Conservation (phyloP, 2,888 invertebrate species). For the Marasmarcha lunaedactyla region DNA sequence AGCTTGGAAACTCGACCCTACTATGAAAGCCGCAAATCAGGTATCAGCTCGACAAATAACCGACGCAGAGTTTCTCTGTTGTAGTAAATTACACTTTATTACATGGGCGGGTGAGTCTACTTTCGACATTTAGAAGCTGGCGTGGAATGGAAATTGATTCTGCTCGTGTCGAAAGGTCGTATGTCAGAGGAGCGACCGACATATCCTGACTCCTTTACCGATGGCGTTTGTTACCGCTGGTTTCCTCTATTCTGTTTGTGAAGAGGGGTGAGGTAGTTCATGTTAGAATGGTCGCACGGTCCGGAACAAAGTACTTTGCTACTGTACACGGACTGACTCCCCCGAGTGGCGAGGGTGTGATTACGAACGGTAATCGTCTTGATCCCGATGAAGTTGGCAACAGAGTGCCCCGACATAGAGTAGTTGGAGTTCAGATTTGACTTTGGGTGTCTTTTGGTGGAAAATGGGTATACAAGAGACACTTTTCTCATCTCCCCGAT, state of each 20-base stretch:
- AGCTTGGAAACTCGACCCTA: constrained; percentile 31
- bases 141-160: constrained; percentile 59
- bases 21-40: constrained; percentile 53
- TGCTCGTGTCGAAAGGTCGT: constrained; percentile 45
- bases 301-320: constrained; percentile 29
- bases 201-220: constrained; percentile 22
- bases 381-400: constrained; percentile 61
- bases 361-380: constrained; percentile 59
- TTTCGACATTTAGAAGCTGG: constrained; percentile 27
- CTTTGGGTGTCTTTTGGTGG: not conserved
- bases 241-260: constrained; percentile 15
- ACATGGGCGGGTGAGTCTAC: constrained; percentile 25
- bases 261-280: constrained; percentile 25
- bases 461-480: too few species aligned
- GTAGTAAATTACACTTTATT: constrained; percentile 43
- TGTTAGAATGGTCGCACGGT: constrained; percentile 23
- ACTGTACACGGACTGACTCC: constrained; percentile 30
- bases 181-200: constrained; percentile 24
- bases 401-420: constrained; percentile 32
- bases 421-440: constrained; percentile 13
- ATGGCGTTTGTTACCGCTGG: constrained; percentile 28
- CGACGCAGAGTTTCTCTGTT: constrained; percentile 28
- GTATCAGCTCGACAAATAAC: constrained; percentile 58
- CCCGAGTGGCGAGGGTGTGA: constrained; percentile 49
- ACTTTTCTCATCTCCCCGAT: too few species aligned